phyloP scores from a whole-genome alignment of 1,140 invertebrate genomes.

The Centruroides sculpturatus region DNA sequence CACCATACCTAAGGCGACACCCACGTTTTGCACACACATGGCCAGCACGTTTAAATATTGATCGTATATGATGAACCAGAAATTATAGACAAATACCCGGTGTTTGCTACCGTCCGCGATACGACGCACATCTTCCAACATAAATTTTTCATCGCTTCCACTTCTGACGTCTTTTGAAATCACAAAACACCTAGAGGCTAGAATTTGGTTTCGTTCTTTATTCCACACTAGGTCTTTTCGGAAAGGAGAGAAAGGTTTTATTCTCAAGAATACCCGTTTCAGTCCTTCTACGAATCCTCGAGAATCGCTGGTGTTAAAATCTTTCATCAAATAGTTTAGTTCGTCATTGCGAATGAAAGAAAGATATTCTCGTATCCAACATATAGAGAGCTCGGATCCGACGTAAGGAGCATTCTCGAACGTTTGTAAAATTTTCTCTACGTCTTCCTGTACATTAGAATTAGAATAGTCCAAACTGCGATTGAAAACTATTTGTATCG shows the following conservation, averaged over 20 bases:
- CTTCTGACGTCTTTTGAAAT: constrained; percentile 78
- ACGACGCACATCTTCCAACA: constrained; percentile 60
- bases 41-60: constrained; percentile 82
- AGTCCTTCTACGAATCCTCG: constrained; percentile 55
- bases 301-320: constrained; percentile 58
- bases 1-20: constrained; percentile 81
- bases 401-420: constrained; percentile 70
- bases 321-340: constrained; percentile 42
- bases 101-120: constrained; percentile 60
- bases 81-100: constrained; percentile 80
- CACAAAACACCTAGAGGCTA: constrained; percentile 69
- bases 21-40: constrained; percentile 79
- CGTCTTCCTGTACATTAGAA: constrained; percentile 51
- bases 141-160: constrained; percentile 76
- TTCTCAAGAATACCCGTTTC: constrained; percentile 39
- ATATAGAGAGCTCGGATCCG: constrained; percentile 62
- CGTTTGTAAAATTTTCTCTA: constrained; percentile 59
- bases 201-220: constrained; percentile 50
- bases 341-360: constrained; percentile 57
- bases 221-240: constrained; percentile 72
- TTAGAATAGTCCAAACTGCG: constrained; percentile 75
- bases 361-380: constrained; percentile 72
- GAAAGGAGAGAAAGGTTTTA: constrained; percentile 39
- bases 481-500: constrained; percentile 68
- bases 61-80: constrained; percentile 87